Evolutionary conservation across 2,113 vertebrate species (phyloP).

Genomic region (Bolborhynchus lineola): DNA sequence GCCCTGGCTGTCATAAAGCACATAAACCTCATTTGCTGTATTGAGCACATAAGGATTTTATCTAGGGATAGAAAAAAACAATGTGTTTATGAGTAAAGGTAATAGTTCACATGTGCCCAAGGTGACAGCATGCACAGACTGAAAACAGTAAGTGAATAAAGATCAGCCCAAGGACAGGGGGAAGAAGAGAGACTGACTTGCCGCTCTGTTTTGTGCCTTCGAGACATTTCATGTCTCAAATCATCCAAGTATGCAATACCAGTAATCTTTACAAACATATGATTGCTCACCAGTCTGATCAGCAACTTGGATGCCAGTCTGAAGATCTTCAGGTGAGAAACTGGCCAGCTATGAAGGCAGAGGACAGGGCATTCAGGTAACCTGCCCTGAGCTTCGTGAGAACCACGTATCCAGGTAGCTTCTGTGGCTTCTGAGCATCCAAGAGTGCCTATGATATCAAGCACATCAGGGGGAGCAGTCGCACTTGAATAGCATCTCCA

Average conservation of each 20-base stretch:
- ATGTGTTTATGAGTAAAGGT: not conserved
- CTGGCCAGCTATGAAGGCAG: not conserved
- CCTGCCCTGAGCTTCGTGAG: rapidly evolving
- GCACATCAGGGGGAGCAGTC: not conserved
- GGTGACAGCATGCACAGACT: not conserved
- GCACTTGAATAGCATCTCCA: not conserved
- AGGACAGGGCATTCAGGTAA: not conserved
- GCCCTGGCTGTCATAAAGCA: not conserved
- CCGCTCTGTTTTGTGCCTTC: not conserved
- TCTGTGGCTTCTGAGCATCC: not conserved
- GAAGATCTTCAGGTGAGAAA: not conserved
- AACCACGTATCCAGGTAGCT: not conserved
- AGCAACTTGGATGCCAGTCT: not conserved
- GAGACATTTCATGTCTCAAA: not conserved
- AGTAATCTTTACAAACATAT: not conserved
- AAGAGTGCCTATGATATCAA: rapidly evolving
- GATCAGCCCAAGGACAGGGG: not conserved
- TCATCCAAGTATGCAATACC: not conserved
- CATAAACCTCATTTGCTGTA: rapidly evolving
- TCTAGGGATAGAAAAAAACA: not conserved
- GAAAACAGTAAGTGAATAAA: not conserved
- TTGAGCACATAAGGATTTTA: not conserved
- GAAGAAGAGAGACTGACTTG: not conserved
- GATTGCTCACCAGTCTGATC: slow-evolving; percentile 3
- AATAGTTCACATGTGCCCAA: not conserved